phyloP scores from a whole-genome alignment of 2,113 vertebrate species.

The Lanius ludovicianus region DNA sequence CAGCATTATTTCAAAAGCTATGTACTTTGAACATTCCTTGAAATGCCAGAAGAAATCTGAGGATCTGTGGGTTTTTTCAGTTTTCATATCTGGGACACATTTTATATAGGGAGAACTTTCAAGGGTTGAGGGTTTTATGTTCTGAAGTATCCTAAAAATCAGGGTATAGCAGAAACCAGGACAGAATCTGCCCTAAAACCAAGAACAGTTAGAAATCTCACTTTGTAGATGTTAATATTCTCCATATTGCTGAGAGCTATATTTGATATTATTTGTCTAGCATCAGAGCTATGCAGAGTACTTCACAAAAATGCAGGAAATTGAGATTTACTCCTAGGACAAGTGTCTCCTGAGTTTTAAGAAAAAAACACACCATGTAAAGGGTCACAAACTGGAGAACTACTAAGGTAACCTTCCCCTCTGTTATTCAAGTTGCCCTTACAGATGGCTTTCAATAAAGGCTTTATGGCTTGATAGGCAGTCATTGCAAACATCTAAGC shows the following conservation, averaged over 20 bases:
- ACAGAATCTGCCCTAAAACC: not conserved
- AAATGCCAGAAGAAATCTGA: slow-evolving; percentile 13
- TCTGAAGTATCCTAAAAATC: not conserved
- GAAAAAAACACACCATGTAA: not conserved
- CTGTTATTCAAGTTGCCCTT: not conserved
- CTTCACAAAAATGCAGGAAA: not conserved
- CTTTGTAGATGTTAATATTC: not conserved
- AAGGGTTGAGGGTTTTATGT: not conserved
- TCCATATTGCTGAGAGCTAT: not conserved
- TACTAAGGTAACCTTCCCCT: not conserved
- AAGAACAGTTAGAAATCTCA: not conserved
- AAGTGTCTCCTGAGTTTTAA: not conserved
- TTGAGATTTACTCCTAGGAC: not conserved
- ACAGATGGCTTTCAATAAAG: not conserved
- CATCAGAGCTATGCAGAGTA: not conserved
- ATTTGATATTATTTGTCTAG: not conserved
- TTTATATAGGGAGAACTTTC: not conserved
- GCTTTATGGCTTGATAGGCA: not conserved
- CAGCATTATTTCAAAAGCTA: not conserved
- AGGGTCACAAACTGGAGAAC: not conserved
- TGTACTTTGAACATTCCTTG: slow-evolving; percentile 1
- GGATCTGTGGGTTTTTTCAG: not conserved
- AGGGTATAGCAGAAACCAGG: not conserved
- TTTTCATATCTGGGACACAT: not conserved
- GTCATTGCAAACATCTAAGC: not conserved